A percentile compares a stretch with the other conserved stretches of the same genome.
phyloP scores from a whole-genome alignment of 1,140 invertebrate genomes.

The Ostrea edulis region DNA sequence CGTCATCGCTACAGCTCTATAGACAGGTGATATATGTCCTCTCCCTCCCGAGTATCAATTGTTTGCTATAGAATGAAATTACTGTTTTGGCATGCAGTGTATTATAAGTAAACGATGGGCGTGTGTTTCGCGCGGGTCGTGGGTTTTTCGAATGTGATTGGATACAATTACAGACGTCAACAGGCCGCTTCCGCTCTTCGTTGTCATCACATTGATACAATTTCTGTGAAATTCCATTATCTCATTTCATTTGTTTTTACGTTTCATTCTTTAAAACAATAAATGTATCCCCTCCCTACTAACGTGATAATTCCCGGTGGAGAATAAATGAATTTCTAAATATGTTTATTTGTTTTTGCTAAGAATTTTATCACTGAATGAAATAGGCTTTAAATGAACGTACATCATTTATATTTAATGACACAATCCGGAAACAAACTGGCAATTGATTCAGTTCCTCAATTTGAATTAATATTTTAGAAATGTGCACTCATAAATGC shows the following conservation, averaged over 20 bases:
- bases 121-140: not conserved
- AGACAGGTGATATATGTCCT: not conserved
- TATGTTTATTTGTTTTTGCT: not conserved
- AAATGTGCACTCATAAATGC: not conserved
- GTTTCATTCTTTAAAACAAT: not conserved
- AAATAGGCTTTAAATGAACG: not conserved
- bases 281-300: too few relatives aligned
- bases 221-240: not conserved
- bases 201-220: not conserved
- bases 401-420: conserved; percentile 6
- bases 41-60: not conserved
- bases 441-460: not conserved
- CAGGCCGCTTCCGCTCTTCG: not conserved
- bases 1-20: not conserved
- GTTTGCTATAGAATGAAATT: not conserved
- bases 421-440: not conserved
- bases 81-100: not conserved
- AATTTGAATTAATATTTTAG: conserved; percentile 7
- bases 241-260: not conserved
- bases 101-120: not conserved
- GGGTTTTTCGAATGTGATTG: not conserved
- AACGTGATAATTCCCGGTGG: not conserved
- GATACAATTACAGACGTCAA: not conserved
- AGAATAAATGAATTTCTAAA: not conserved
- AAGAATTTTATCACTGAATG: not conserved